Conservation (phyloP, 2,797 vertebrate species). For the Phaenicophaeus curvirostris region DNA sequence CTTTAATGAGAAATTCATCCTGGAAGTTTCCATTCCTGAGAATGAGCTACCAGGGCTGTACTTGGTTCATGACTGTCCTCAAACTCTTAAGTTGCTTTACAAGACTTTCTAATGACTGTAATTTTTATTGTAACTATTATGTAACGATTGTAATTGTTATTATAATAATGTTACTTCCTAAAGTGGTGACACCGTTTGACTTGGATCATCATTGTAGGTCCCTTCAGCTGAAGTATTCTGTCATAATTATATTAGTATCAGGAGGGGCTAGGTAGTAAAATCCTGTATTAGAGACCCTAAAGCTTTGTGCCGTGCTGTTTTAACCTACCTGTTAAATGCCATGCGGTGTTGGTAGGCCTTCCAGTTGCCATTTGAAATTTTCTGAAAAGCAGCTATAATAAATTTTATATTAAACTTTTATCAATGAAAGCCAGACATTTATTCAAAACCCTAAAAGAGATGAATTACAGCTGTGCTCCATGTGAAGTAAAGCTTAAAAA, state of each 20-base stretch:
- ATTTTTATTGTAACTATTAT: neutral
- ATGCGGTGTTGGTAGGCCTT: neutral
- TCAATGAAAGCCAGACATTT: neutral
- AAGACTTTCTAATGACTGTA: neutral
- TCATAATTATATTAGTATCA: neutral
- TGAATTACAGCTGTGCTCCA: neutral
- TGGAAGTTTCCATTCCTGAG: neutral
- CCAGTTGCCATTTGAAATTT: neutral
- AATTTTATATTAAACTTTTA: neutral
- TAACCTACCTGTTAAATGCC: neutral
- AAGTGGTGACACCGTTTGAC: neutral
- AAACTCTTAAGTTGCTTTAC: neutral
- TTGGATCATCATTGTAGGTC: neutral
- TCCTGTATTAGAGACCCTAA: neutral
- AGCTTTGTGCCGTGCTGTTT: neutral
- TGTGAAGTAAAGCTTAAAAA: neutral
- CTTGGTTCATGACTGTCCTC: rapidly evolving
- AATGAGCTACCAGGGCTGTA: neutral
- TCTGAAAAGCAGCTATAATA: neutral
- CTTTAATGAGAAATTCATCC: neutral
- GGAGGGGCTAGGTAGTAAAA: neutral
- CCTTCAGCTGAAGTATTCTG: neutral
- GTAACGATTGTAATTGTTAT: neutral
- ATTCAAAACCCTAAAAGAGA: neutral
- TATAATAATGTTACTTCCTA: neutral